Base-by-base conservation (phyloP, 2,888 invertebrate species). In the Dermolepida albohirtum region DNA sequence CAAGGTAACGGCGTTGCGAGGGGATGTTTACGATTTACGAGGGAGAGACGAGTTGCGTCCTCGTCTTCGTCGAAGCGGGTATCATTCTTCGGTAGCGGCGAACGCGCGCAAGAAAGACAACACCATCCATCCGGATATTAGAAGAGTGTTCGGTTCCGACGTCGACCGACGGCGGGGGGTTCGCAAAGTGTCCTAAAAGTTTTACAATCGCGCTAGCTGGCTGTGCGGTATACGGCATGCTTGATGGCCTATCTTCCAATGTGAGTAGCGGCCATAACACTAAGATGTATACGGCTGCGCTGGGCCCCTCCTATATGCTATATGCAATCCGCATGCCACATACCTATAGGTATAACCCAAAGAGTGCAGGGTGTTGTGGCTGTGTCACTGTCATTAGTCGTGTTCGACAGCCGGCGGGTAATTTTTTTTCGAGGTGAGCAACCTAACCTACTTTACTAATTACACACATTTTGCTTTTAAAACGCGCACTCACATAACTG, bases 221-320 rank as follows among this genome's bases (percentile, higher is more conserved):
- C 83, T 83, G 81, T 81, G 82, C 81, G 81, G 80, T 79, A 80
- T 79, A 85, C 85, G 85, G 84, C 85, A 85, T 86, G 85, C 86
- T 87, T 87, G 87, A 87, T 87, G 87, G 87, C 86, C 86, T 85
- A 86, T 87, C 87, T 87, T 87, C 87, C 87, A 87, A 87, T 87
- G 87, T 87, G 87, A 86, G 86, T 86, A 85, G 86, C 85, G 87
- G 86, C 86, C 87, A 87, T 87, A 85, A 86, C 87, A 80, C 82
- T 83, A 84, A 84, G 84, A 87, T 87, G 87, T 87, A 86, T 87
- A 87, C 87, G 87, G 84, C 87, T 87, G 87, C 87, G 87, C 87
- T 86, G 85, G 85, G 80, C 81, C 81, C 82, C 66, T 54, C 66
- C 52, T 66, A 57, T 57, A 82, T 82, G 81, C 81, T 82, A 81